These are phyloP conservation scores for Eptesicus fuscus DNA, from an alignment of 2,113 vertebrate species.

Conservation along the genomic window DNA sequence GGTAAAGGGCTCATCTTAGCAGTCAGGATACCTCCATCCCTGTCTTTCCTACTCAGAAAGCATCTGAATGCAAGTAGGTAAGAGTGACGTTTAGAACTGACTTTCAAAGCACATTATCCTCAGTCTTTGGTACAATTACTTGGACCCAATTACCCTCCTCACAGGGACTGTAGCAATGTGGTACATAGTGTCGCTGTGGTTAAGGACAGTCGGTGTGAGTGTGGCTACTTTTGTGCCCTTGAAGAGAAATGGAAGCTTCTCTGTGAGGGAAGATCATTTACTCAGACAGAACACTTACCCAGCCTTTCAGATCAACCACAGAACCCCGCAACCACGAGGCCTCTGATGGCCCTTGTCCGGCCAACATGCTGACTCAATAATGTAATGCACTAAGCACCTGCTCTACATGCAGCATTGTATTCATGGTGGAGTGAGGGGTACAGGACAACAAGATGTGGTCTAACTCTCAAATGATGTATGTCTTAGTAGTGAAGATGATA, in stretches of 20 bases:
- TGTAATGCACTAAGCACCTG: neutral
- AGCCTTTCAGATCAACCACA: neutral
- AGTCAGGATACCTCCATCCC: neutral
- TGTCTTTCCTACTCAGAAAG: neutral
- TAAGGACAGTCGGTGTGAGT: neutral
- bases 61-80: neutral
- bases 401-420: neutral
- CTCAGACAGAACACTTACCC: neutral
- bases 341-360: neutral
- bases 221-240: neutral
- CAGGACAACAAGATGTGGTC: neutral
- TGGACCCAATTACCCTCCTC: neutral
- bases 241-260: neutral
- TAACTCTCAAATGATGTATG: neutral
- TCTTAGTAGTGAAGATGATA: neutral
- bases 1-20: neutral
- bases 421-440: neutral
- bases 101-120: neutral
- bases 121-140: neutral
- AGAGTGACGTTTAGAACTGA: neutral
- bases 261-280: neutral
- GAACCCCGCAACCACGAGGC: neutral
- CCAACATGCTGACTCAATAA: neutral
- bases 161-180: too few relatives aligned
- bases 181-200: neutral